A percentile compares a stretch with the other conserved stretches of the same genome.
Evolutionary conservation across 2,888 invertebrate genomes (phyloP).

Genomic region (Onthophagus sagittarius): DNA sequence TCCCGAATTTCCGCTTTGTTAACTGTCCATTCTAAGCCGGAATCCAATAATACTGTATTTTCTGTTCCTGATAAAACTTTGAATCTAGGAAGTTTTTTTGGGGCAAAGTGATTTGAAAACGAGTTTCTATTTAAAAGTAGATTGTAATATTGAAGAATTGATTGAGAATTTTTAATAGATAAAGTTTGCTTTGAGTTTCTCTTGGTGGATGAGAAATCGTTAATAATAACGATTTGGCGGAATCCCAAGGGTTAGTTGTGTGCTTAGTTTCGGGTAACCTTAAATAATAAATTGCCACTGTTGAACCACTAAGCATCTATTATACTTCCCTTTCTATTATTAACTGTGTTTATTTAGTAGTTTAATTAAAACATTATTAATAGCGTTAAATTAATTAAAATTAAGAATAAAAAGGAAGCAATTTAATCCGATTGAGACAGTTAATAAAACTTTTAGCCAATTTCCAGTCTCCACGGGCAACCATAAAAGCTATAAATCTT

Average conservation of each 20-base stretch:
- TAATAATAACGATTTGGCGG: not conserved
- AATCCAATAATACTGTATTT: not conserved
- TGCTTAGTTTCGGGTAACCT: not conserved
- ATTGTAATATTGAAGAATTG: not conserved
- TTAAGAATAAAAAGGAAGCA: not conserved
- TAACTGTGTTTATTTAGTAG: not conserved
- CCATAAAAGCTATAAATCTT: not conserved
- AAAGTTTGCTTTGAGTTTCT: not conserved
- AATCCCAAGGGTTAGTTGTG: not conserved
- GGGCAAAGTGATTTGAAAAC: too few relatives aligned
- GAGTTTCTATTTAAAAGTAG: not conserved
- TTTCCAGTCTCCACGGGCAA: not conserved
- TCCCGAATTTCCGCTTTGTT: not conserved
- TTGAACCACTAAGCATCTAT: not conserved
- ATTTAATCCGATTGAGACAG: not conserved
- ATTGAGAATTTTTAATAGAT: not conserved
- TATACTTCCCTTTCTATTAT: not conserved
- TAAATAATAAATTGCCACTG: not conserved
- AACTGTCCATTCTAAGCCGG: not conserved
- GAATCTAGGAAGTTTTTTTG: not conserved
- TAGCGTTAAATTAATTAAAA: not conserved
- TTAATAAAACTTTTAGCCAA: not conserved
- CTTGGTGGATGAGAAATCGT: not conserved
- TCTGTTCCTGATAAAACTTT: not conserved
- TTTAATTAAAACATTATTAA: not conserved